Evolutionary conservation across 2,797 vertebrate species (phyloP).

Genomic region (Dermochelys coriacea): DNA sequence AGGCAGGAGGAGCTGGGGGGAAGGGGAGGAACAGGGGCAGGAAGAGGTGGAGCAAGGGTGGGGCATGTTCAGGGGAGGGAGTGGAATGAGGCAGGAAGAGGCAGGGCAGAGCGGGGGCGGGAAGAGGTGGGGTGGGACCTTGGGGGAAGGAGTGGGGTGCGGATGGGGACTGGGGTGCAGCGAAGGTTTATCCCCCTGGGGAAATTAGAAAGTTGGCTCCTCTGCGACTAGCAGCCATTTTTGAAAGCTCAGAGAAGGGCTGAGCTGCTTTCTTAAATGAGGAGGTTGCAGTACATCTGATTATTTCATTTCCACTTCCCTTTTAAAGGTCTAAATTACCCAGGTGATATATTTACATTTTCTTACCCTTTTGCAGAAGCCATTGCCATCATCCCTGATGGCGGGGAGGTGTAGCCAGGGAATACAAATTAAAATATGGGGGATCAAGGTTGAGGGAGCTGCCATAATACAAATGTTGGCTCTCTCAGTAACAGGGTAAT

Average conservation of each 20-base stretch:
- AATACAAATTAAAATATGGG: background rate
- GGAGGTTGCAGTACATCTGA: background rate
- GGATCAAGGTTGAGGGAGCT: background rate
- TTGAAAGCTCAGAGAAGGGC: background rate
- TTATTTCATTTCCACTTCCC: background rate
- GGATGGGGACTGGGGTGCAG: too few species aligned
- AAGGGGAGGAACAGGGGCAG: too few species aligned
- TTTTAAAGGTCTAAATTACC: background rate
- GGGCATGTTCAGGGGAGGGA: too few species aligned
- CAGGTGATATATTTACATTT: background rate
- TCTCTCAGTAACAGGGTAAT: rapidly evolving
- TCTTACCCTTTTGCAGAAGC: background rate
- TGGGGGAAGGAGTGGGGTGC: too few species aligned
- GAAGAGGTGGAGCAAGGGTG: too few species aligned
- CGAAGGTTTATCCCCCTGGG: too few species aligned
- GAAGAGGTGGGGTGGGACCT: too few species aligned
- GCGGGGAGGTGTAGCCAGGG: background rate
- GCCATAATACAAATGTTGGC: rapidly evolving
- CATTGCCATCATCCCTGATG: background rate
- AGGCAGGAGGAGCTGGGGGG: too few species aligned
- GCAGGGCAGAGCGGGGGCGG: too few species aligned
- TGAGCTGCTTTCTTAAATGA: background rate
- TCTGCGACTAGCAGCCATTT: background rate
- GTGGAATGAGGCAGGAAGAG: too few species aligned
- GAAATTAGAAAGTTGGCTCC: too few species aligned